Evolutionary conservation across 2,888 invertebrate genomes (phyloP), one percentile per base, ranked within the genome.

Genomic region (Clusia tigrina): DNA sequence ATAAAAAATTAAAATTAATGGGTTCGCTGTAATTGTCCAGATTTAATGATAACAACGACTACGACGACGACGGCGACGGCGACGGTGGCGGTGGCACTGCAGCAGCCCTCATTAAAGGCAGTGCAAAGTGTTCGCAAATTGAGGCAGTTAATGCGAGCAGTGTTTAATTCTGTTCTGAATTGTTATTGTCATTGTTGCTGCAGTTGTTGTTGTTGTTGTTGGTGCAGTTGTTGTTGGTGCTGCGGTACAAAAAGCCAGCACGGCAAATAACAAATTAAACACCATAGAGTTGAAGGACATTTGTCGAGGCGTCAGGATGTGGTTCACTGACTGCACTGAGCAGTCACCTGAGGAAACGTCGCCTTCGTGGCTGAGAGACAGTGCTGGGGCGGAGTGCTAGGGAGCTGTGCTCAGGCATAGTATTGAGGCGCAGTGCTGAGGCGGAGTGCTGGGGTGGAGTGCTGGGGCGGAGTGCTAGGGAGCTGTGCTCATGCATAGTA

Each of bases 211-310:
- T 72, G 67, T 70, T 76, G 74, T 74, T 32, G 38, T 37, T 20
- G 20, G 18, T 12, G 15, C 9, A 15, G 25, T n/a, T n/a, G n/a
- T n/a, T n/a, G n/a, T n/a, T n/a, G n/a, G n/a, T n/a, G n/a, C n/a
- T n/a, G n/a, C n/a, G n/a, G n/a, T n/a, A n/a, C n/a, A n/a, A 54
- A 24, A 76, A 74, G 72, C 72, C 70, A 74, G 71, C 74, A 73
- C 71, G 76, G 68, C 67, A 72, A 73, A 66, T 68, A 59, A 55
- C 58, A 64, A 53, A 61, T 64, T 63, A 23, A 52, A 53, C 32
- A 6, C 24, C 10, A 55, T n/a, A 57, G 59, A 63, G 67, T 69
- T 69, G 65, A 69, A 65, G 69, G 69, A 62, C 63, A 51, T 20
- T 48, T 18, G 20, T 6, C n/a, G 9, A 18, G 6, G 38, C 32